A percentile compares a stretch with the other conserved stretches of the same genome.
phyloP scores from a whole-genome alignment of 2,797 vertebrate genomes.

The Scomberomorus guttatus region DNA sequence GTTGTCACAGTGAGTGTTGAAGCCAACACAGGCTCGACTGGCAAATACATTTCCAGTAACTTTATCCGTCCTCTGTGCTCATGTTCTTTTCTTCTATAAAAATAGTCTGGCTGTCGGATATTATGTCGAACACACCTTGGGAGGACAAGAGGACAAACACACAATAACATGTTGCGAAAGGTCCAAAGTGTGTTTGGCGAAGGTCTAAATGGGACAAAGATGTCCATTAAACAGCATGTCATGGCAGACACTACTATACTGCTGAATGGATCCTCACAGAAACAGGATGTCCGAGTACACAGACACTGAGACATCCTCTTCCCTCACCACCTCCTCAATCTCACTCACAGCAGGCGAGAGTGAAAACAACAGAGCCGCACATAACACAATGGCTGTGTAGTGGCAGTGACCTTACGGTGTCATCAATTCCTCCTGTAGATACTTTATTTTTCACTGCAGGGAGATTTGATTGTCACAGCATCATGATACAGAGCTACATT shows the following conservation, averaged over 20 bases:
- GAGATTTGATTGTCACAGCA: constrained; percentile 26
- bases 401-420: constrained; percentile 32
- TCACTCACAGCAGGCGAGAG: constrained; percentile 60
- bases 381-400: constrained; percentile 30
- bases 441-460: constrained; percentile 25
- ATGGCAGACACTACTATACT: background rate
- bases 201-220: constrained; percentile 36
- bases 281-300: constrained; percentile 31
- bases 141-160: constrained; percentile 5
- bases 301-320: constrained; percentile 29
- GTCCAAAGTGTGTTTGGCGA: constrained; percentile 20
- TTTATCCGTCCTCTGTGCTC: constrained; percentile 1
- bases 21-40: background rate
- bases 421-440: constrained; percentile 35
- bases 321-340: constrained; percentile 54
- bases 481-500: background rate
- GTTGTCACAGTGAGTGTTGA: background rate
- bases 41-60: constrained; percentile 11
- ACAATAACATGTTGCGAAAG: background rate
- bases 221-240: constrained; percentile 23
- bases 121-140: background rate
- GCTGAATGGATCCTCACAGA: constrained; percentile 15
- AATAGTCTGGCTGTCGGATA: background rate
- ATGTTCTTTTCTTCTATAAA: background rate
- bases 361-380: constrained; percentile 37